Percentiles rank a stretch among this genome's conserved stretches.
phyloP scores from a whole-genome alignment of 2,888 invertebrate species.

The Idaea dimidiata region DNA sequence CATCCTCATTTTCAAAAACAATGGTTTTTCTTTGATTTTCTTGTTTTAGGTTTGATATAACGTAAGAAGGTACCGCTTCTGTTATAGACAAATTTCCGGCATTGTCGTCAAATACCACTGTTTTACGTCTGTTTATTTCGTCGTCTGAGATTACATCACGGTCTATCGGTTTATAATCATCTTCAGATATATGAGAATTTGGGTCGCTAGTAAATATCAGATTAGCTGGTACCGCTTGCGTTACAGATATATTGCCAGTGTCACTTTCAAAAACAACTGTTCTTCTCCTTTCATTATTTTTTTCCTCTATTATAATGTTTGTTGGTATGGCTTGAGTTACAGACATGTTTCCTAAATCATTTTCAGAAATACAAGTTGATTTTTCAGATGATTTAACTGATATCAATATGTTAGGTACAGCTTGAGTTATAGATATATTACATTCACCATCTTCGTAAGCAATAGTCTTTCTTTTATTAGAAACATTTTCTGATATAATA shows the following conservation, averaged over 20 bases:
- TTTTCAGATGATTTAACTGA: background rate
- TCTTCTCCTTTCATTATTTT: slow-evolving; percentile 7
- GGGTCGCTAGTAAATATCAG: slow-evolving; percentile 13
- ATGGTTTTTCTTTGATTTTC: slow-evolving; percentile 25
- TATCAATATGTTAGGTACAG: slow-evolving; percentile 18
- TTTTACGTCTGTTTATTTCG: slow-evolving; percentile 20
- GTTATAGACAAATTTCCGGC: slow-evolving; percentile 40
- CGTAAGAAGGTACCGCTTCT: slow-evolving; percentile 35
- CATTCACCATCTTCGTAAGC: slow-evolving; percentile 25
- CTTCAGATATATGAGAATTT: slow-evolving; percentile 23
- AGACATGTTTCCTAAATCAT: slow-evolving; percentile 7
- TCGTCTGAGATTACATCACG: slow-evolving; percentile 13
- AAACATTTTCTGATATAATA: slow-evolving; percentile 18
- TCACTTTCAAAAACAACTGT: slow-evolving; percentile 25
- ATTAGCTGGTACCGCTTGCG: slow-evolving; percentile 25
- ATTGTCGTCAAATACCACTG: slow-evolving; percentile 30
- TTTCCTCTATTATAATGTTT: slow-evolving; percentile 16
- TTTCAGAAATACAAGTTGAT: background rate
- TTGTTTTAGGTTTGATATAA: slow-evolving; percentile 18
- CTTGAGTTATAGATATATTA: slow-evolving; percentile 33
- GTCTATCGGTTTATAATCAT: slow-evolving; percentile 18
- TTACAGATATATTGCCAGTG: slow-evolving; percentile 27
- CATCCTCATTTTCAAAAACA: slow-evolving; percentile 5
- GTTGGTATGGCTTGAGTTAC: slow-evolving; percentile 26
- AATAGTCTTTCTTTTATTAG: slow-evolving; percentile 25